phyloP scores from a whole-genome alignment of 64 coral and sea anemone species.

The Montipora foliosa region DNA sequence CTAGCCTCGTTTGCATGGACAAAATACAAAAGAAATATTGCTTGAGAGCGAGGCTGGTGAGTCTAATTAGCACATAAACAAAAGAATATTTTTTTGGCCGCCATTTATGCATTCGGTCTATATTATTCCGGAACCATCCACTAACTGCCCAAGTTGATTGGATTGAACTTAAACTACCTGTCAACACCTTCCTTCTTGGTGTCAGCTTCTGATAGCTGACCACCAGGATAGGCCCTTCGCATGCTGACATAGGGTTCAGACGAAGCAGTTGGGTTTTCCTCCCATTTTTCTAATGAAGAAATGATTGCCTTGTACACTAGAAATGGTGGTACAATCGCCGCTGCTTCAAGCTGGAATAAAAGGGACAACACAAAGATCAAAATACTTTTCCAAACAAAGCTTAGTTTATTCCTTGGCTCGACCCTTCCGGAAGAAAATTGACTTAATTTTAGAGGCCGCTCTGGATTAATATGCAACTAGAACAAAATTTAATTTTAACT shows the following conservation, averaged over 20 bases:
- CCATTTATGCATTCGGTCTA: too few species aligned
- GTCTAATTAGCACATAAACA: too few species aligned
- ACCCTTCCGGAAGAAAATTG: too few species aligned
- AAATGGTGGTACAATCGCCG: slow-evolving; percentile 49
- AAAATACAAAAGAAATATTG: too few species aligned
- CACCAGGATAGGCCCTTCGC: slow-evolving; percentile 62
- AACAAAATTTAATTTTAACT: too few species aligned
- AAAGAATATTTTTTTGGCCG: too few species aligned
- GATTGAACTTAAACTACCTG: neutral
- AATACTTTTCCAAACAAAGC: neutral
- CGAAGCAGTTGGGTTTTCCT: slow-evolving; percentile 77
- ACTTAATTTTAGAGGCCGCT: too few species aligned
- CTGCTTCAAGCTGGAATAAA: slow-evolving; percentile 27
- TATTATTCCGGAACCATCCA: too few species aligned
- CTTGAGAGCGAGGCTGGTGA: too few species aligned
- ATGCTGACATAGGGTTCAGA: slow-evolving; percentile 73
- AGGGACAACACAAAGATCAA: neutral
- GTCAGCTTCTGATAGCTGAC: neutral
- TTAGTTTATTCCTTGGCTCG: neutral
- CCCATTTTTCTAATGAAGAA: slow-evolving; percentile 80
- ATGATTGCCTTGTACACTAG: slow-evolving; percentile 66
- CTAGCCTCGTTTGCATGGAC: too few species aligned
- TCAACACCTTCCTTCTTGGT: neutral
- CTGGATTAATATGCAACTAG: too few species aligned
- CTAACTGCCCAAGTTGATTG: too few species aligned